Percentiles rank a stretch among this genome's conserved stretches.
Evolutionary conservation across 2,888 invertebrate species (phyloP).

Genomic region (Elmis aenea): DNA sequence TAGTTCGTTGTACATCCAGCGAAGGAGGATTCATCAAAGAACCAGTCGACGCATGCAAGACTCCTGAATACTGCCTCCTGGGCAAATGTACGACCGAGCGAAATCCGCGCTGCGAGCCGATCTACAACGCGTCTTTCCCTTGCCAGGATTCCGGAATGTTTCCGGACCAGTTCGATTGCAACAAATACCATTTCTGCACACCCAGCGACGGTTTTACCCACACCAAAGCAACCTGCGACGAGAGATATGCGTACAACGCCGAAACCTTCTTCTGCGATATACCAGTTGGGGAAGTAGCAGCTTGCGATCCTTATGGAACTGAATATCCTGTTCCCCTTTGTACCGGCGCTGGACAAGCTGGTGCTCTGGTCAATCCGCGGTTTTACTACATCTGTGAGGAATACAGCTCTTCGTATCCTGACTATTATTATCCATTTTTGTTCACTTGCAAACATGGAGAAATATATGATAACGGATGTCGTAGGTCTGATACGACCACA

Average conservation of each 20-base stretch:
- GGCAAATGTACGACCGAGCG: not conserved
- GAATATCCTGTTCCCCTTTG: constrained; percentile 10
- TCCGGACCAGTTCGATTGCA: constrained; percentile 11
- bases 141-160: constrained; percentile 9
- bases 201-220: not conserved
- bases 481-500: no score
- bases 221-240: not conserved
- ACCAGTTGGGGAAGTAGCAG: not conserved
- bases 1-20: not conserved
- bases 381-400: constrained; percentile 17
- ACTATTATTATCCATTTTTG: constrained; percentile 12
- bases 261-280: constrained; percentile 4
- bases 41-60: not conserved
- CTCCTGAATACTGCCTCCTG: not conserved
- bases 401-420: not conserved
- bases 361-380: constrained; percentile 6
- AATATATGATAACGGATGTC: no score
- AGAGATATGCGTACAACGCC: constrained; percentile 1
- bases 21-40: not conserved
- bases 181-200: constrained; percentile 10
- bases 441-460: constrained; percentile 12
- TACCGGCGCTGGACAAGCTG: constrained; percentile 7
- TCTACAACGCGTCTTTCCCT: not conserved
- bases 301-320: not conserved
- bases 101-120: not conserved